These are phyloP conservation scores for Neuroterus valhalla DNA, from an alignment of 1,140 invertebrate species.

Conservation along the genomic window DNA sequence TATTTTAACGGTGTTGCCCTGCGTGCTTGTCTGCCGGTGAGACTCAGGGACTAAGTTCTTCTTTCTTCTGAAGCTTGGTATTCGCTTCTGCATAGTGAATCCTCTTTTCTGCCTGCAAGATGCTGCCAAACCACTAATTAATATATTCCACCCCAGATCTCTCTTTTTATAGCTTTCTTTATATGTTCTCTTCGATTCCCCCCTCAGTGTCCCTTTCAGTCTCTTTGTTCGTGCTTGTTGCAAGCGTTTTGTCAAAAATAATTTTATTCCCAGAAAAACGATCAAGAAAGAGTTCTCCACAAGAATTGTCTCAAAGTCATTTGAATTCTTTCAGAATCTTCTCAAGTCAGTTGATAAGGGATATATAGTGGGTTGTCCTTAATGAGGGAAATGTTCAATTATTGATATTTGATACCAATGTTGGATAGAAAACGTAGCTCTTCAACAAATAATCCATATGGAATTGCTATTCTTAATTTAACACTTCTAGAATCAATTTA, in stretches of 20 bases:
- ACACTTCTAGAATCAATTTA: too few relatives aligned
- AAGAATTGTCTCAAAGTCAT: too few relatives aligned
- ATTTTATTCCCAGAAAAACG: too few relatives aligned
- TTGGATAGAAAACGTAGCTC: too few relatives aligned
- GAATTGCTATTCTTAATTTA: too few relatives aligned
- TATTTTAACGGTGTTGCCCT: constrained; percentile 47
- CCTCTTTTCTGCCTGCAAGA: constrained; percentile 26
- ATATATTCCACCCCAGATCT: constrained; percentile 23
- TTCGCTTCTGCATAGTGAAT: constrained; percentile 31
- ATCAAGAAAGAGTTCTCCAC: too few relatives aligned
- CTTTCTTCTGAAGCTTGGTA: constrained; percentile 30
- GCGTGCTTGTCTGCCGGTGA: constrained; percentile 41
- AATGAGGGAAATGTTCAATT: too few relatives aligned
- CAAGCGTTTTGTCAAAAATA: not conserved
- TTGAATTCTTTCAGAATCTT: too few relatives aligned
- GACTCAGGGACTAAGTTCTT: constrained; percentile 25
- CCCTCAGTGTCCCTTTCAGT: not conserved
- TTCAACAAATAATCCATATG: too few relatives aligned
- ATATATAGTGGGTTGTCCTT: too few relatives aligned
- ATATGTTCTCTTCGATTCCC: not conserved
- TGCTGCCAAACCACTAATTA: constrained; percentile 28
- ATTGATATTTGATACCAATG: too few relatives aligned
- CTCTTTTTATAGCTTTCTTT: constrained; percentile 17
- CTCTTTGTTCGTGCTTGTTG: not conserved
- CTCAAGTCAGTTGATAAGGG: too few relatives aligned